These are phyloP conservation scores for Melopsittacus undulatus DNA, from an alignment of 2,797 vertebrate genomes.

Conservation along the genomic window DNA sequence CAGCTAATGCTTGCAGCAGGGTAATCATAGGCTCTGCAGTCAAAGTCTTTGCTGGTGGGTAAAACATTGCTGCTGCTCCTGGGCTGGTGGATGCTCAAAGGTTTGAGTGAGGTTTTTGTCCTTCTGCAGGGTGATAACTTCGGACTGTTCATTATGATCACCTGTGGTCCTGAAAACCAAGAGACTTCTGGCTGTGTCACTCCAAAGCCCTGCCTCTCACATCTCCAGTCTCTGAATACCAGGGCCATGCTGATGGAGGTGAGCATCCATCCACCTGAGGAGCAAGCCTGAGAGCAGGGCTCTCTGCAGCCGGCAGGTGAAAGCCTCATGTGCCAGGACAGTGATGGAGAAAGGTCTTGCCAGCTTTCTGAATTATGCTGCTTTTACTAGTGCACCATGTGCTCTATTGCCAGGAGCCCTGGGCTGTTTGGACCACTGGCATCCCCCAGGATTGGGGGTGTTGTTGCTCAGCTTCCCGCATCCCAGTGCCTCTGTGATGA, in stretches of 20 bases:
- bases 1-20: fast-evolving
- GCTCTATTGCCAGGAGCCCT: neutral
- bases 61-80: neutral
- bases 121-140: neutral
- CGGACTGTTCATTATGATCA: fast-evolving
- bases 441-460: fast-evolving
- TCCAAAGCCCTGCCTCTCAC: neutral
- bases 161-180: neutral
- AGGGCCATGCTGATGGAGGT: fast-evolving
- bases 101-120: neutral
- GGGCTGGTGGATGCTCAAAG: neutral
- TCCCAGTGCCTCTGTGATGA: fast-evolving
- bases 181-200: too few relatives aligned
- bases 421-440: neutral
- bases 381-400: fast-evolving
- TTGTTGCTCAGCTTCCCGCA: neutral
- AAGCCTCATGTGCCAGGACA: neutral
- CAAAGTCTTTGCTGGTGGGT: neutral
- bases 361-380: fast-evolving
- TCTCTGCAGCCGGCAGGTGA: fast-evolving
- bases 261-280: neutral
- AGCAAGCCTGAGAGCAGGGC: neutral
- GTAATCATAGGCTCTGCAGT: fast-evolving
- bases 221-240: fast-evolving
- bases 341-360: neutral